Base-by-base conservation (phyloP, 2,888 invertebrate species). In the Diogma glabrata region DNA sequence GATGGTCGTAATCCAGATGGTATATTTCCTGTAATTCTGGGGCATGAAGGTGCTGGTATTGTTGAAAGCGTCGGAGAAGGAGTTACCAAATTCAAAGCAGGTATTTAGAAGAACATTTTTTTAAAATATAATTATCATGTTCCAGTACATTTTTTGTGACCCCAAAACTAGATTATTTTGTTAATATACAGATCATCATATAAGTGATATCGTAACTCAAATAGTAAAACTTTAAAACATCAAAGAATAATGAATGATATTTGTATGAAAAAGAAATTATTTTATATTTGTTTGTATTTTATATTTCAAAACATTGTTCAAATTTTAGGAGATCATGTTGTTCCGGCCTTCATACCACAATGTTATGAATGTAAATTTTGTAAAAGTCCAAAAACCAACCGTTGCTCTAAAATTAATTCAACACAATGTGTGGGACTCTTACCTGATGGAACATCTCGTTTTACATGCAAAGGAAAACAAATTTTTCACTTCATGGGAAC, bases 301-400 rank as follows among this genome's bases (percentile, higher is more conserved):
- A n/a, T n/a, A n/a, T n/a, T n/a, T n/a, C n/a, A n/a, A n/a, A n/a
- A n/a, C n/a, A n/a, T n/a, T n/a, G n/a, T n/a, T n/a, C n/a, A n/a
- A n/a, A n/a, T n/a, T n/a, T n/a, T n/a, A n/a, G 95, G 95, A 66
- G 22, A 45, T 64, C 51, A 43, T 33, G 33, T 20, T 8, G 45
- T 45, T 4, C 45, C 97, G 0, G 71, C 95, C 22, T 99, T 97
- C 65, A 84, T 94, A 53, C 97, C 99, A 0, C 96, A 99, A 72
- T 99, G 99, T 70, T 79, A 85, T 24, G 85, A 91, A 17, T 99
- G 99, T 73, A 93, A 96, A 67, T 99, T 92, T 69, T 99, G 99
- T 70, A 80, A 84, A 55, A 93, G 84, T 54, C 82, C 87, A 0
- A 97, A 97, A 71, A 99, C 99, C 0, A 99, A 99, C 74, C 74